Percentiles rank a stretch among this genome's conserved stretches.
phyloP scores from a whole-genome alignment of 2,888 invertebrate genomes.

The Halocaridina rubra region DNA sequence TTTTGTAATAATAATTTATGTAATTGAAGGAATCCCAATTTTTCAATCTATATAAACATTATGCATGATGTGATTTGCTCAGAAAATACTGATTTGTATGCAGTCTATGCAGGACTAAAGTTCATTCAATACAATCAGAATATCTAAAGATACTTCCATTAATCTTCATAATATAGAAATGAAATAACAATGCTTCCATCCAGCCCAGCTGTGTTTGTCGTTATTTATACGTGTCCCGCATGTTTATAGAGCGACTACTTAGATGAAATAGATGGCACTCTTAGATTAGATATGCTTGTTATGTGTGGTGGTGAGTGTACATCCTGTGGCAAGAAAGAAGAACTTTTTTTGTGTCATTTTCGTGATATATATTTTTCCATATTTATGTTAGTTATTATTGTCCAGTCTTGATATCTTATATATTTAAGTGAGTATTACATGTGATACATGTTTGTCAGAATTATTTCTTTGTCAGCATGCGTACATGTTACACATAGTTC shows the following conservation, averaged over 20 bases:
- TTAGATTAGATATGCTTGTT: slow-evolving; percentile 48
- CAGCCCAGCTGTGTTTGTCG: slow-evolving; percentile 41
- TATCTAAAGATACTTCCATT: slow-evolving; percentile 53
- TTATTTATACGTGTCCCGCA: slow-evolving; percentile 44
- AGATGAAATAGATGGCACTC: slow-evolving; percentile 51
- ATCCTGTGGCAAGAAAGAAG: slow-evolving; percentile 37
- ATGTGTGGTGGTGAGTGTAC: slow-evolving; percentile 39
- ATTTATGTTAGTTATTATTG: neutral
- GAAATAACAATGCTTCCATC: slow-evolving; percentile 42
- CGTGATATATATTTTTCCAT: neutral
- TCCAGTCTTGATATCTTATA: no score
- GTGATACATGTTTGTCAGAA: no score
- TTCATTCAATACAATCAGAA: no score
- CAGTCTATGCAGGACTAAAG: no score
- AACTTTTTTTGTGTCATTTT: slow-evolving; percentile 4
- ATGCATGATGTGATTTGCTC: no score
- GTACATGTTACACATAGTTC: no score
- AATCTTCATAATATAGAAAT: slow-evolving; percentile 26
- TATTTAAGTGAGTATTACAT: no score
- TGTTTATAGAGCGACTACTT: slow-evolving; percentile 49
- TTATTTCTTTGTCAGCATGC: no score
- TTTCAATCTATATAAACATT: no score
- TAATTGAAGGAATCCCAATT: no score
- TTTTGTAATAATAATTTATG: no score
- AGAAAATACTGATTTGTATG: no score